Evolutionary conservation across 92 coral and sea anemone species (phyloP).

Genomic region (Metridium senile): DNA sequence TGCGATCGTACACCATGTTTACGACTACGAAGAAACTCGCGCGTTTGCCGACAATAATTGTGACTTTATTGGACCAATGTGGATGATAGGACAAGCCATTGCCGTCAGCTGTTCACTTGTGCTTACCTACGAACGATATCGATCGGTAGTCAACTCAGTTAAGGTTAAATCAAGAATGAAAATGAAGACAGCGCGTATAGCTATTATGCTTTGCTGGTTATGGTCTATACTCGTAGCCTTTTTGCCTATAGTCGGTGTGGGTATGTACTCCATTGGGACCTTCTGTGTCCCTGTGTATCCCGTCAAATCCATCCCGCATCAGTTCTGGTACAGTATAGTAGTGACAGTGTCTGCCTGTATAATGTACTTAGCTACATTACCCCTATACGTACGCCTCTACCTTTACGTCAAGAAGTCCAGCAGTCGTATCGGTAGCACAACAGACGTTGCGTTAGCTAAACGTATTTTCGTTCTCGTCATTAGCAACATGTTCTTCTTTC

Average conservation of each 20-base stretch:
- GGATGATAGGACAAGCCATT: conserved; percentile 66
- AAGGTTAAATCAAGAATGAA: conserved; percentile 60
- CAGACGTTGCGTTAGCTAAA: conserved; percentile 62
- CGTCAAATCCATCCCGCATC: conserved; percentile 63
- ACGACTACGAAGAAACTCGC: conserved; percentile 59
- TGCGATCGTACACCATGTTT: conserved; percentile 48
- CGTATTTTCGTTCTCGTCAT: conserved; percentile 68
- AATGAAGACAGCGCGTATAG: conserved; percentile 37
- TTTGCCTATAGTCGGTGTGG: conserved; percentile 61
- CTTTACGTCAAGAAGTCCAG: conserved; percentile 59
- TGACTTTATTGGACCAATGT: conserved; percentile 66
- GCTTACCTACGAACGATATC: conserved; percentile 70
- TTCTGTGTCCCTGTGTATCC: conserved; percentile 82
- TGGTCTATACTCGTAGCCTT: conserved; percentile 52
- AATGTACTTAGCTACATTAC: conserved; percentile 54
- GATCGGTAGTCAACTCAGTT: conserved; percentile 67
- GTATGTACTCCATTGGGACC: conserved; percentile 72
- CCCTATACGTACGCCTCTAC: conserved; percentile 59
- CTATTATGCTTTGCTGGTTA: conserved; percentile 55
- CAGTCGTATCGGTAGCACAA: conserved; percentile 43
- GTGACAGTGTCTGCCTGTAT: conserved; percentile 51
- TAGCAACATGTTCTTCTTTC: conserved; percentile 83
- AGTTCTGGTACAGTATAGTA: conserved; percentile 65
- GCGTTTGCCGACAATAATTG: conserved; percentile 55
- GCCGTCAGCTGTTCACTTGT: conserved; percentile 59